phyloP scores from a whole-genome alignment of 37 sponge, comb jelly and placozoan species.

The Bolinopsis microptera region DNA sequence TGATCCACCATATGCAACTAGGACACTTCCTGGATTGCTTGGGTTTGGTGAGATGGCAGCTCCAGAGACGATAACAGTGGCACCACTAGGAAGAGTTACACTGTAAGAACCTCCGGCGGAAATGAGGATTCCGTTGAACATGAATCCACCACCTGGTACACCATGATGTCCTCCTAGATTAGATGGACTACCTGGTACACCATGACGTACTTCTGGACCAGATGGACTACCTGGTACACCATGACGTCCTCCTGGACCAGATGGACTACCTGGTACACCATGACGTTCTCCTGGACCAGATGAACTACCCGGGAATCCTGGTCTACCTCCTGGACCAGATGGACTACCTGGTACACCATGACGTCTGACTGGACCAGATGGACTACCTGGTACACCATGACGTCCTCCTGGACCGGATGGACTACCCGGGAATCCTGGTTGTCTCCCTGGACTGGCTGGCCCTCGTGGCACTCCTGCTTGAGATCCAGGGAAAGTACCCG shows the following conservation, averaged over 20 bases:
- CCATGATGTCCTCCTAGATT: neutral
- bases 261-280: neutral
- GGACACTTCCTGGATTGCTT: conserved; percentile 44
- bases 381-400: neutral
- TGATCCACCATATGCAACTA: neutral
- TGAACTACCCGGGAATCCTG: neutral
- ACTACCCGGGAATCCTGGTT: neutral
- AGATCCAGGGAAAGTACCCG: neutral
- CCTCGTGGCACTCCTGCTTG: neutral
- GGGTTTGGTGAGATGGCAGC: conserved; percentile 39
- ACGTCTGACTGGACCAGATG: neutral
- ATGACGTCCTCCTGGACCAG: neutral
- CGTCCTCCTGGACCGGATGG: neutral
- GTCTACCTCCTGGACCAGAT: conserved; percentile 10
- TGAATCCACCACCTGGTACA: neutral
- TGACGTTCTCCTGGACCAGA: neutral
- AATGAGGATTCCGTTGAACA: conserved; percentile 35
- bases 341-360: neutral
- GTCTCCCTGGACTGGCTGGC: neutral
- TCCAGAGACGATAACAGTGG: conserved; percentile 15
- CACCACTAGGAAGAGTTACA: conserved; percentile 3
- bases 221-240: neutral
- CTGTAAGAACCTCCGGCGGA: conserved; percentile 34
- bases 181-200: neutral
- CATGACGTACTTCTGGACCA: neutral